Conservation (phyloP, 2,888 invertebrate genomes). For the Melanchra persicariae region DNA sequence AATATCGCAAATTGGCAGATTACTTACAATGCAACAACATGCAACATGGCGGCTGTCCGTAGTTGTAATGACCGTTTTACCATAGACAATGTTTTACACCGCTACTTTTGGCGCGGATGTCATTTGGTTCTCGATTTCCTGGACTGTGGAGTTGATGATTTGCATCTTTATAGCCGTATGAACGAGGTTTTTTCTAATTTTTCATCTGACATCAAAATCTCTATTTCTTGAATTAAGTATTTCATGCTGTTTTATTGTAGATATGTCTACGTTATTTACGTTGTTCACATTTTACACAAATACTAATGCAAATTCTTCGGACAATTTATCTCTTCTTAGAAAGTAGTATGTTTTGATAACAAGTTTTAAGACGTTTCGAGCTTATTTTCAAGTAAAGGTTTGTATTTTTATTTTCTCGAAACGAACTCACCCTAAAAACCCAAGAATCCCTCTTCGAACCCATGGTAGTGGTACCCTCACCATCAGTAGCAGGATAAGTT, state of each 20-base stretch:
- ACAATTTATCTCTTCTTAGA: not conserved
- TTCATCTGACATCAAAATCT: not conserved
- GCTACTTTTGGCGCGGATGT: slow-evolving; percentile 38
- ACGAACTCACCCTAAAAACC: slow-evolving; percentile 9
- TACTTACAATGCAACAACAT: slow-evolving; percentile 61
- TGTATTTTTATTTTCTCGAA: slow-evolving; percentile 5
- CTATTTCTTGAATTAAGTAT: no score
- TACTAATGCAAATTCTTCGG: no score
- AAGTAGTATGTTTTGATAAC: not conserved
- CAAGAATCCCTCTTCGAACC: not conserved
- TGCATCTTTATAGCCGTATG: not conserved
- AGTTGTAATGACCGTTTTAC: slow-evolving; percentile 60
- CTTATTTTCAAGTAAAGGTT: not conserved
- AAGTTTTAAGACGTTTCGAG: not conserved
- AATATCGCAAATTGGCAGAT: slow-evolving; percentile 67
- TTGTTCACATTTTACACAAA: no score
- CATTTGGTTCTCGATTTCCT: slow-evolving; percentile 36
- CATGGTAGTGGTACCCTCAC: slow-evolving; percentile 33
- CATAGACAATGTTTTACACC: slow-evolving; percentile 51
- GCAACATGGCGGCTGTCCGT: slow-evolving; percentile 51
- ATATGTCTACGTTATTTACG: no score
- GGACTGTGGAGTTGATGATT: not conserved
- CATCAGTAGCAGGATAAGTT: slow-evolving; percentile 59
- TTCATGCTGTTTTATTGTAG: no score
- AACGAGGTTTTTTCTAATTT: not conserved